phyloP scores from a whole-genome alignment of 2,888 invertebrate genomes.

The Drosophila conformis region DNA sequence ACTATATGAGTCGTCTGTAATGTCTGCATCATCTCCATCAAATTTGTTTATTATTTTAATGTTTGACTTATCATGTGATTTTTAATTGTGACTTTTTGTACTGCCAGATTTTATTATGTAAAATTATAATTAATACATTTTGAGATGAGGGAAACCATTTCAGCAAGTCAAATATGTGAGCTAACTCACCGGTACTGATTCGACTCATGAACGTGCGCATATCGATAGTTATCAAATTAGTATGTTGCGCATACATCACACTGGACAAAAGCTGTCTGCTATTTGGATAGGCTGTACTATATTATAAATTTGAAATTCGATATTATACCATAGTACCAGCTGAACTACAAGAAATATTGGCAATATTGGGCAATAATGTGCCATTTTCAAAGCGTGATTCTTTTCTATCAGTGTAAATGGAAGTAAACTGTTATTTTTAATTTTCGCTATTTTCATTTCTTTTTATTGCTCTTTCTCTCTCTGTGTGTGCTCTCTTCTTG shows the following conservation, averaged over 20 bases:
- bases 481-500: not conserved
- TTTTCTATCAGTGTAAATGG: not conserved
- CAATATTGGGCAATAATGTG: not conserved
- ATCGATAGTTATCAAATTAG: not conserved
- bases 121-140: not conserved
- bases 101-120: not conserved
- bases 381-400: not conserved
- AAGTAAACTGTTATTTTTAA: not conserved
- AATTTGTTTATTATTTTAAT: conserved; percentile 17
- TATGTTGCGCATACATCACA: not conserved
- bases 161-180: too few relatives aligned
- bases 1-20: conserved; percentile 50
- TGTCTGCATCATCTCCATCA: too few relatives aligned
- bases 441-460: not conserved
- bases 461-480: not conserved
- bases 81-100: not conserved
- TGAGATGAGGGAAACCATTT: not conserved
- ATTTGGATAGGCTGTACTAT: not conserved
- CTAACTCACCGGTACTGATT: not conserved
- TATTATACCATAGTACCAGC: not conserved
- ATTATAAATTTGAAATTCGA: not conserved
- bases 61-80: not conserved
- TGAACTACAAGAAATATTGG: not conserved
- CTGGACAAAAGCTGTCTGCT: not conserved
- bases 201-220: not conserved